Base-by-base conservation (phyloP, 92 coral and sea anemone genomes). In the Porites lobata region DNA sequence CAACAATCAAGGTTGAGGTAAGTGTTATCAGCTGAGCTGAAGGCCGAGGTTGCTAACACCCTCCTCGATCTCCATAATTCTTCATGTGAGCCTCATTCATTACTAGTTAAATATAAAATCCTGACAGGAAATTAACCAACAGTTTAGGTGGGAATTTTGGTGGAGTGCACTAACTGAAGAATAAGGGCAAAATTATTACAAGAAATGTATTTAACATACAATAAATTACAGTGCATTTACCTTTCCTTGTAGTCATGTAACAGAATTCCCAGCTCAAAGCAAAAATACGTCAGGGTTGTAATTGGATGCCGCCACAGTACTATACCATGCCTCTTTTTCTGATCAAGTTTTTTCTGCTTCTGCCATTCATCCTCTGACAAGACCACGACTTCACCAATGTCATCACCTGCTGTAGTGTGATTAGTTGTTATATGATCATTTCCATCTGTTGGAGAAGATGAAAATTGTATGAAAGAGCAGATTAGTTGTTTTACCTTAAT, bases 261-360 rank as follows among this genome's bases (percentile, higher is more conserved):
- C 4, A 96, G 81, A 67, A 96, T 87, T 61, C 91, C 85, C 68
- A 94, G 69, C 74, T 96, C 99, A 56, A 96, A 93, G 52, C 79
- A 82, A 72, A 96, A 96, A 81, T 96, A 96, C 19, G 89, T 88
- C 82, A 95, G 57, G 9, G 99, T 96, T 50, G 88, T 65, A 51
- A 96, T 32, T 10, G 99, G 99, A 62, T 67, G 94, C 65, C 89
- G 93, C 99, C 99, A 96, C 3, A 96, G 93, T 11, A 96, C 99
- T 43, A 96, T 95, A 43, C 93, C 92, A 50, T 93, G 99, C 18
- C 99, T 91, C 43, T 81, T 87, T 68, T 88, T 91, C 78, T 96
- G 95, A 69, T 96, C 99, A 65, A 96, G 75, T 76, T 94, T 96
- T 59, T 90, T 84, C 88, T 96, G 96, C 64, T 79, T 81, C 51